Conservation (phyloP, 2,113 vertebrate species). For the Harpagus bidentatus region DNA sequence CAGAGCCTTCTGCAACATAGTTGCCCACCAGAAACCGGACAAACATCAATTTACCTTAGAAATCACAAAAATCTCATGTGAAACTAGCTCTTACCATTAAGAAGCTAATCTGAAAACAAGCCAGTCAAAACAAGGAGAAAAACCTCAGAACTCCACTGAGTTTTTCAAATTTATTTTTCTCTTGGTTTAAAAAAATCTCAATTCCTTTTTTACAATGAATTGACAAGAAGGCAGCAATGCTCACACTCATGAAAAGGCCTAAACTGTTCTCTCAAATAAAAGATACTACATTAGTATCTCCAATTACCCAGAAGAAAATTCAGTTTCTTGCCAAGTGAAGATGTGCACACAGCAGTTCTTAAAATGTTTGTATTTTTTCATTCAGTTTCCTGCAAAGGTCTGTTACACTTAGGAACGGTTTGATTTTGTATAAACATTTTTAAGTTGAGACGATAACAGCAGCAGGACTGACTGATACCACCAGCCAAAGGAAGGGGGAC, state of each 20-base stretch:
- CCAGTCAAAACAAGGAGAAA: neutral
- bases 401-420: neutral
- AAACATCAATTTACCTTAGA: neutral
- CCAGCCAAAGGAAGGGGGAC: too few species aligned
- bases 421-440: neutral
- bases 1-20: neutral
- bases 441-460: neutral
- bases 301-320: neutral
- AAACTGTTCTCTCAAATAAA: neutral
- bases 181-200: neutral
- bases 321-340: neutral
- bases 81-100: neutral
- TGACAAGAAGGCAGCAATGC: neutral
- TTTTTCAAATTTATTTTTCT: neutral
- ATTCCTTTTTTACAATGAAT: neutral
- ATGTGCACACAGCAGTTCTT: neutral
- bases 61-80: neutral
- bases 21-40: neutral
- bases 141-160: neutral
- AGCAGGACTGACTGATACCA: neutral
- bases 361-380: neutral
- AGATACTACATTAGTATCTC: neutral
- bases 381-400: neutral
- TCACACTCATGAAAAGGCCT: neutral
- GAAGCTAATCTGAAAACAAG: neutral